A percentile compares a stretch with the other conserved stretches of the same genome.
Evolutionary conservation across 2,113 vertebrate genomes (phyloP).

Genomic region (Triplophysa tibetana): DNA sequence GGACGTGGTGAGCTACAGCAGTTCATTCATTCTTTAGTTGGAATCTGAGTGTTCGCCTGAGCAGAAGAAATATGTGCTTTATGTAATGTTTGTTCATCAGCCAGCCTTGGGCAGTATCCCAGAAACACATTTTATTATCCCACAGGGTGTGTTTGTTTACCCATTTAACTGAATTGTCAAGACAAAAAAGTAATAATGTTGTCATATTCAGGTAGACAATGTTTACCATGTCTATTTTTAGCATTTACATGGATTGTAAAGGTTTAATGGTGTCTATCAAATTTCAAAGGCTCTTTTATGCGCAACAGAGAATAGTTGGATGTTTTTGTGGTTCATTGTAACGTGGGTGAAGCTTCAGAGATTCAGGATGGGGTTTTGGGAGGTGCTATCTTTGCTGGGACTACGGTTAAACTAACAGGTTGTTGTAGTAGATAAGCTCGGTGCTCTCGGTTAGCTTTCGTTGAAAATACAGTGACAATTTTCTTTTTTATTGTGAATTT

Average conservation of each 20-base stretch:
- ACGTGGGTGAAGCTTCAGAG: neutral
- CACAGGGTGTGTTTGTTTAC: neutral
- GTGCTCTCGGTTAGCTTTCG: neutral
- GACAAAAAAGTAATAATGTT: neutral
- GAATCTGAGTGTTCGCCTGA: neutral
- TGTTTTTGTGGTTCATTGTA: neutral
- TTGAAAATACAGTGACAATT: neutral
- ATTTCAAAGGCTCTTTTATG: neutral
- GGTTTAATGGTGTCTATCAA: neutral
- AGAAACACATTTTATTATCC: slow-evolving; percentile 9
- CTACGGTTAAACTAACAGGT: neutral
- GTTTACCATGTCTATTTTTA: neutral
- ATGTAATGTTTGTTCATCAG: slow-evolving; percentile 1
- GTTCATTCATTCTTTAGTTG: slow-evolving; percentile 15
- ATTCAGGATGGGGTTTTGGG: neutral
- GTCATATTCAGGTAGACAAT: neutral
- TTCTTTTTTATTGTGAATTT: neutral
- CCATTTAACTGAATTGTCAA: neutral
- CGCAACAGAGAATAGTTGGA: neutral
- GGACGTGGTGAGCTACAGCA: neutral
- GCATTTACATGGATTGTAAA: neutral
- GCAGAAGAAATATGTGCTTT: neutral
- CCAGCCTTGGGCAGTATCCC: neutral
- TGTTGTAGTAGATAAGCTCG: slow-evolving; percentile 22
- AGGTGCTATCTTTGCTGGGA: slow-evolving; percentile 14